Evolutionary conservation across 2,797 vertebrate species (phyloP), one percentile per base, ranked within the genome.

Genomic region (Chelmon rostratus): DNA sequence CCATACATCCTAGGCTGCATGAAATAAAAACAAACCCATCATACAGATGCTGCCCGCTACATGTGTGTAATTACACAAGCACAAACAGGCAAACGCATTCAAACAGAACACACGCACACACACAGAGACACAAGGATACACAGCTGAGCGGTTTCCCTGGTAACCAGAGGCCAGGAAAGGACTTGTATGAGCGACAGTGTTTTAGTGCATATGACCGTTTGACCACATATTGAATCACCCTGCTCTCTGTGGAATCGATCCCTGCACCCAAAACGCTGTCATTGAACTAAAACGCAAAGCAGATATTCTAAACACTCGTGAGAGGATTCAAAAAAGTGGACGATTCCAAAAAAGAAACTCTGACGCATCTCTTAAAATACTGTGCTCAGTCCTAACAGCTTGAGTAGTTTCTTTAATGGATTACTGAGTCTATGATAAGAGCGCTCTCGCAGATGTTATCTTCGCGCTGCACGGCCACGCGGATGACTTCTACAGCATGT

Each of bases 71-170:
- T 74, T 58, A 69, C 53, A 44, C 33, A 53, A 37, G 7, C 4
- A 66, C 52, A 77, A n/a, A 81, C 23, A 68, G 21, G 63, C 68
- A 47, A 11, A 79, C 23, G 15, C 50, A 77, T 35, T 47, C 33
- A 50, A 23, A 31, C 37, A 75, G 65, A 69, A 13, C 47, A 31
- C 37, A 25, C 33, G 73, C 63, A 68, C 54, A 61, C 42, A 65
- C 35, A 44, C 38, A 65, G 49, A 40, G n/a, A 42, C 33, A 70
- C 19, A 74, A 7, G 21, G 10, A 61, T 50, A 72, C 50, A 57
- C 7, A 53, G 64, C 80, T 21, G 33, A 85, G 57, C 47, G 57
- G 91, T 94, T 91, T 78, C 91, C 90, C 35, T 89, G 89, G 92
- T 59, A 91, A 94, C 90, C 62, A 67, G 33, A 75, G 59, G 71